A percentile compares a stretch with the other conserved stretches of the same genome.
Conservation (phyloP, 1,140 invertebrate genomes). For the Drosophila repleta region DNA sequence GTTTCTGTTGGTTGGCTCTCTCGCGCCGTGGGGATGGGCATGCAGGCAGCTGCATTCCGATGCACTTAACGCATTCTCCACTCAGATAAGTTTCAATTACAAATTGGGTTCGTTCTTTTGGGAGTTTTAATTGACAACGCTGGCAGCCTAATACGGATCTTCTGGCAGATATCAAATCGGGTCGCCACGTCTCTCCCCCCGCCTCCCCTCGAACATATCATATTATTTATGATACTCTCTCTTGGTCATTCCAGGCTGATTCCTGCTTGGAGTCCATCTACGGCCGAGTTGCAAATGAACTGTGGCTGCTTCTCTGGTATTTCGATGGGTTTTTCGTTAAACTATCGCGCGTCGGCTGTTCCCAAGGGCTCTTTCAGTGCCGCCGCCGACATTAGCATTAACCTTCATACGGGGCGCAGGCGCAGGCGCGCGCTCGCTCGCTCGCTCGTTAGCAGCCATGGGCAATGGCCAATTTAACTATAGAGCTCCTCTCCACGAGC, state of each 20-base stretch:
- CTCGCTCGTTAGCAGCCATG: conserved; percentile 46
- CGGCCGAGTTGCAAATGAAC: conserved; percentile 1
- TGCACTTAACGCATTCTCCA: conserved; percentile 76
- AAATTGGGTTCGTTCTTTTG: conserved; percentile 73
- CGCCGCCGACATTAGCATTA: conserved; percentile 42
- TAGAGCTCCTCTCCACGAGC: conserved; percentile 47
- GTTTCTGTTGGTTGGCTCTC: conserved; percentile 16
- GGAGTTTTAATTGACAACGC: conserved; percentile 70
- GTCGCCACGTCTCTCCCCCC: no score
- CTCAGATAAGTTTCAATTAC: conserved; percentile 78
- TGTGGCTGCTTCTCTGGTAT: conserved; percentile 1
- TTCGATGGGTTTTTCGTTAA: neutral
- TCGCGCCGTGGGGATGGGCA: conserved; percentile 33
- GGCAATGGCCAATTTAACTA: conserved; percentile 67
- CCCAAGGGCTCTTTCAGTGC: conserved; percentile 10
- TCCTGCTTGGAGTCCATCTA: neutral
- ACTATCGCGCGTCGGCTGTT: neutral
- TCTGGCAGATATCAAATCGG: neutral
- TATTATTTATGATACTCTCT: conserved; percentile 1
- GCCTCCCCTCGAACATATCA: neutral
- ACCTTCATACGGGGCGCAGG: conserved; percentile 30
- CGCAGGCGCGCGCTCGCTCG: no score
- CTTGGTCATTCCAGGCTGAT: neutral
- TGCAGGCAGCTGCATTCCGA: conserved; percentile 54
- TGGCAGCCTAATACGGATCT: conserved; percentile 64